Base-by-base conservation (phyloP, 2,113 vertebrate genomes). In the Centropristis striata region DNA sequence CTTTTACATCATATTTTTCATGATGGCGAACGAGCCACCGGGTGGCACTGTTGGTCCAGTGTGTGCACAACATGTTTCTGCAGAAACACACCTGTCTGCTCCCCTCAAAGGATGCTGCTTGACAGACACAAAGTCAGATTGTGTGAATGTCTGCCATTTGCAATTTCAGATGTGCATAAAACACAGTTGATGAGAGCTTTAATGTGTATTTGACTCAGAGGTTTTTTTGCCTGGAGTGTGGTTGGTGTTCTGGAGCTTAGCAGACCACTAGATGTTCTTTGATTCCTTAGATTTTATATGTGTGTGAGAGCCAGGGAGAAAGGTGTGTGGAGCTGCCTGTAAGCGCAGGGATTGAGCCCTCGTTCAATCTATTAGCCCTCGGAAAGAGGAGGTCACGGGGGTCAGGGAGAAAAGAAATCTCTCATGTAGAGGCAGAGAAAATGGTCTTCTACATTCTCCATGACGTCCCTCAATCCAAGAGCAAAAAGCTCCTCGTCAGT, bases 31-130 rank as follows among this genome's bases (percentile, higher is more conserved):
- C 1, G 0, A 16, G 79, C 91, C 94, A 93, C 81, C 75, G 88
- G 93, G 86, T 88, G 94, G 91, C 93, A 86, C 76, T 93, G 92
- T 92, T 92, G 92, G 1, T 75, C 82, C 85, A 89, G 65, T 10
- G 37, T 46, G 1, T 13, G 11, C 23, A 10, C 51, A 11, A 13
- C 9, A 28, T 3, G 7, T 20, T 18, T 23, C 60, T 67, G n/a
- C 28, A 5, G 7, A 12, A 21, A 20, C 42, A 51, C 2, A 5
- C 50, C 63, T 2, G 47, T 39, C 36, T 72, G 41, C 77, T 58
- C 27, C 27, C 23, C n/a, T 61, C 39, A 70, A 54, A 83, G 68
- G 49, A 7, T 61, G 20, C 18, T 50, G 36, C 16, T 44, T 49
- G 55, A 60, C 50, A 73, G 23, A 67, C 46, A 55, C 37, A 46